phyloP scores from a whole-genome alignment of 2,888 invertebrate genomes.

The Urechis unicinctus region DNA sequence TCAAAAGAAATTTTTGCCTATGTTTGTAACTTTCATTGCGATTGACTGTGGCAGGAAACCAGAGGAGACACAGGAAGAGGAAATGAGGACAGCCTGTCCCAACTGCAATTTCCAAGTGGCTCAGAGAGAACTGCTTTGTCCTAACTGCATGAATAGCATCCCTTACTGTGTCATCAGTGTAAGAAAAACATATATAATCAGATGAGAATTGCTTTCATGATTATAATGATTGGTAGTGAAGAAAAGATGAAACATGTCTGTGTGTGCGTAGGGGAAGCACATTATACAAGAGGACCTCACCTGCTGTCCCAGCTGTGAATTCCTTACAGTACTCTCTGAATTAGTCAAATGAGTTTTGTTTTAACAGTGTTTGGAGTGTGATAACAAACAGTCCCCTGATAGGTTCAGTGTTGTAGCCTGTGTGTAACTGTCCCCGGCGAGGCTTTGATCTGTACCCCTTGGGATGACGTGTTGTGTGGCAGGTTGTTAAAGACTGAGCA shows the following conservation, averaged over 20 bases:
- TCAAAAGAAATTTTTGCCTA: background rate
- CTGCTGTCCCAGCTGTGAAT: slow-evolving; percentile 88
- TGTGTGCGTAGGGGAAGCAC: slow-evolving; percentile 71
- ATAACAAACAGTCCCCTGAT: too few relatives aligned
- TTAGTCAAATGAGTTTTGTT: slow-evolving; percentile 69
- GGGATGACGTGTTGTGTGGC: slow-evolving; percentile 9
- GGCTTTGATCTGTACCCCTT: too few relatives aligned
- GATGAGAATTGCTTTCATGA: too few relatives aligned
- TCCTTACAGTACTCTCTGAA: slow-evolving; percentile 83
- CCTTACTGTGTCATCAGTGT: slow-evolving; percentile 94
- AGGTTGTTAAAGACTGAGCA: slow-evolving; percentile 44
- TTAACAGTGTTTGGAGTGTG: too few relatives aligned
- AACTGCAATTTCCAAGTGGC: slow-evolving; percentile 72
- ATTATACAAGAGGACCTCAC: slow-evolving; percentile 81
- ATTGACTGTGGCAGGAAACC: slow-evolving; percentile 38
- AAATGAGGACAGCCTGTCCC: slow-evolving; percentile 66
- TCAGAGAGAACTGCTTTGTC: slow-evolving; percentile 75
- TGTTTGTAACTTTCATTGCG: background rate
- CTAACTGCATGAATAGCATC: slow-evolving; percentile 78
- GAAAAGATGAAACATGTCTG: too few relatives aligned
- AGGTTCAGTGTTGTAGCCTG: too few relatives aligned
- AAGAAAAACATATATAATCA: slow-evolving; percentile 21
- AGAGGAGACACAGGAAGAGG: slow-evolving; percentile 55
- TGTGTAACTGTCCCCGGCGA: too few relatives aligned
- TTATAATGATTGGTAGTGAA: too few relatives aligned